phyloP scores from a whole-genome alignment of 2,113 vertebrate species.

The Diphyllodes magnificus region DNA sequence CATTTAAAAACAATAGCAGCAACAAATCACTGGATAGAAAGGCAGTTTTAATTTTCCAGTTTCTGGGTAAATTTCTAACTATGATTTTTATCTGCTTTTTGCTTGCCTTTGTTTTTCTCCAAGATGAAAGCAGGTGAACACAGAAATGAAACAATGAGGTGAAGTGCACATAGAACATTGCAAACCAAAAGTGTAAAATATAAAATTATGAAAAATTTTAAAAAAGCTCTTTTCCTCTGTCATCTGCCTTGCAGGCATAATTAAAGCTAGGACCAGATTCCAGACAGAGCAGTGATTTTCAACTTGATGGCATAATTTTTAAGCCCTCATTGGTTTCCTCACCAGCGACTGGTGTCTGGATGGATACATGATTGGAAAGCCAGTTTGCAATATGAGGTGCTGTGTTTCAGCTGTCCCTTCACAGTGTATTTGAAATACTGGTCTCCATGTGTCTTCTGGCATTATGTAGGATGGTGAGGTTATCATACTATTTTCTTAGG shows the following conservation, averaged over 20 bases:
- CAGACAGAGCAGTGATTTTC: constrained; percentile 15
- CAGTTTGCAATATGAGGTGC: background rate
- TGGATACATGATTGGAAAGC: background rate
- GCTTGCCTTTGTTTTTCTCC: background rate
- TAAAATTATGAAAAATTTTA: background rate
- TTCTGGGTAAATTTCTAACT: background rate
- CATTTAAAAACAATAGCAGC: background rate
- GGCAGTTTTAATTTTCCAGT: background rate
- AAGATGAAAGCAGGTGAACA: background rate
- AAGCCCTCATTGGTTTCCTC: background rate
- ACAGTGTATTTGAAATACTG: background rate
- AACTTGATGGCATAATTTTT: background rate
- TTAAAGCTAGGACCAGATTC: background rate
- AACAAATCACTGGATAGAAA: background rate
- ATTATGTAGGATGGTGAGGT: background rate
- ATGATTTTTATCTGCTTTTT: background rate
- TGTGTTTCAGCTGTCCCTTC: background rate
- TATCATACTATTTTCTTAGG: background rate
- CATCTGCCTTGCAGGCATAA: background rate
- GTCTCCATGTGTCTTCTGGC: background rate
- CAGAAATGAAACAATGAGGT: background rate
- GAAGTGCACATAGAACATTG: background rate
- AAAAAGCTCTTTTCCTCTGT: background rate
- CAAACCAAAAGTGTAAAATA: background rate
- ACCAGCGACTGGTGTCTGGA: background rate